Percentiles rank a stretch among this genome's conserved stretches.
phyloP scores from a whole-genome alignment of 2,888 invertebrate genomes.

The Augiades crinisus region DNA sequence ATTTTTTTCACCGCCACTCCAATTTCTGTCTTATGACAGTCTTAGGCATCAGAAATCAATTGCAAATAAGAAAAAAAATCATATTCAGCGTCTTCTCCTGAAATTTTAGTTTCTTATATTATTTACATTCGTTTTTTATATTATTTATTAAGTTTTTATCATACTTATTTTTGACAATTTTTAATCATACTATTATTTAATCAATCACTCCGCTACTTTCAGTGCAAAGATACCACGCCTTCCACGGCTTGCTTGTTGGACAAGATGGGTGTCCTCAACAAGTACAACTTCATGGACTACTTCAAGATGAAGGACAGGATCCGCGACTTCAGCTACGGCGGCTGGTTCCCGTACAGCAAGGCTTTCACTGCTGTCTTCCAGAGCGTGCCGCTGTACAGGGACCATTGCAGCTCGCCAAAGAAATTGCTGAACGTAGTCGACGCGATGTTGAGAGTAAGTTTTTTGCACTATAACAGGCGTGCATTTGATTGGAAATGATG shows the following conservation, averaged over 20 bases:
- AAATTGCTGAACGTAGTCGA: conserved; percentile 65
- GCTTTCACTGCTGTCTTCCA: conserved; percentile 48
- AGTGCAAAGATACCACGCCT: conserved; percentile 57
- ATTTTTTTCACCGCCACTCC: too few relatives aligned
- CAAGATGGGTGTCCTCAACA: conserved; percentile 62
- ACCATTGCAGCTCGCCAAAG: conserved; percentile 59
- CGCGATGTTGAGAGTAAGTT: conserved; percentile 61
- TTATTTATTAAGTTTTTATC: too few relatives aligned
- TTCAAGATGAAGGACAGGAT: conserved; percentile 64
- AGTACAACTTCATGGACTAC: conserved; percentile 65
- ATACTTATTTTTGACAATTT: too few relatives aligned
- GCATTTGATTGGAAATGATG: too few relatives aligned
- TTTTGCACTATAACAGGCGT: background rate
- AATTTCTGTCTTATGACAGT: too few relatives aligned
- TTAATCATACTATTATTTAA: too few relatives aligned
- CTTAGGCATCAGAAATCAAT: too few relatives aligned
- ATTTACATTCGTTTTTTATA: too few relatives aligned
- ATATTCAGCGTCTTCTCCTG: too few relatives aligned
- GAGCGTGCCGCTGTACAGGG: conserved; percentile 49
- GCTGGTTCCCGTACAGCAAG: conserved; percentile 43
- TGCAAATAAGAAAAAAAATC: too few relatives aligned
- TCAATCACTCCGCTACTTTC: too few relatives aligned
- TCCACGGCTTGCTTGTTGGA: conserved; percentile 54
- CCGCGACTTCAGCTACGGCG: conserved; percentile 40
- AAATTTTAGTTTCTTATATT: too few relatives aligned